A percentile compares a stretch with the other conserved stretches of the same genome.
These are phyloP conservation scores for Masticophis lateralis DNA, from an alignment of 2,797 vertebrate genomes.

Conservation along the genomic window DNA sequence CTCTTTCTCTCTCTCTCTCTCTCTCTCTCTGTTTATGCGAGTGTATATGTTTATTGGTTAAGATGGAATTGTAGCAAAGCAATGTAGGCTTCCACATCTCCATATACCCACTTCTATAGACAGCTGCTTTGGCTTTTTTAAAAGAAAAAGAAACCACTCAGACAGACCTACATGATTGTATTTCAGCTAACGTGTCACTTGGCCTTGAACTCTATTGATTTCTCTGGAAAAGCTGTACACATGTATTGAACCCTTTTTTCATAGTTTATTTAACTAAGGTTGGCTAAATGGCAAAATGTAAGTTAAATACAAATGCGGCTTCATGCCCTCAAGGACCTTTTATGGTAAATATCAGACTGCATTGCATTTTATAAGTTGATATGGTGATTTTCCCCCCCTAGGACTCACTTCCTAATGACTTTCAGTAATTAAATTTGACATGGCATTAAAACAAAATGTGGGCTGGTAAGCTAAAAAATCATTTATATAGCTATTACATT, in stretches of 20 bases:
- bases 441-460: background rate
- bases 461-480: background rate
- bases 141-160: background rate
- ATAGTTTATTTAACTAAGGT: background rate
- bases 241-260: background rate
- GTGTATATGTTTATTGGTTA: background rate
- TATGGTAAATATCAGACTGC: background rate
- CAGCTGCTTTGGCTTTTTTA: background rate
- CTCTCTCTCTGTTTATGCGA: background rate
- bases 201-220: background rate
- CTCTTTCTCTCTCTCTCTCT: background rate
- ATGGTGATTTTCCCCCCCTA: background rate
- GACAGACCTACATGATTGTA: background rate
- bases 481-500: background rate
- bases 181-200: background rate
- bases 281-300: background rate
- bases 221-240: background rate
- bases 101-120: background rate
- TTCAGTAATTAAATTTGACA: constrained; percentile 1
- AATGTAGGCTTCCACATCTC: background rate
- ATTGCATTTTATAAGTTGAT: background rate
- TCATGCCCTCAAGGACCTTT: background rate
- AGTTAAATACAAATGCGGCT: background rate
- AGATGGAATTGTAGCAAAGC: background rate
- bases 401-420: background rate